phyloP scores from a whole-genome alignment of 1,140 invertebrate species.

The Halesus radiatus region DNA sequence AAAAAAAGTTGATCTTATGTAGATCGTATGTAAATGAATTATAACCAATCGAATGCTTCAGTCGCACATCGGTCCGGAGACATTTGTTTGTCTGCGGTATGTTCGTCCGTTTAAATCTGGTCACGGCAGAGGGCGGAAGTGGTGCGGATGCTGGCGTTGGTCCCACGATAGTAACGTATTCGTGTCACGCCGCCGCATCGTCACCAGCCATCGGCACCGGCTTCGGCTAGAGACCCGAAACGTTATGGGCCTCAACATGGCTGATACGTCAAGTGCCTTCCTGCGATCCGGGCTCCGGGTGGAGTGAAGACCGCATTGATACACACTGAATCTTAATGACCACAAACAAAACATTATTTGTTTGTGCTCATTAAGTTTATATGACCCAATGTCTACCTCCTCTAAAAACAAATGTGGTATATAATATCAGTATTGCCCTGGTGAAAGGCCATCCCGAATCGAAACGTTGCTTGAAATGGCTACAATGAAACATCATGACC shows the following conservation, averaged over 20 bases:
- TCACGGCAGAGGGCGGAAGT: constrained; percentile 14
- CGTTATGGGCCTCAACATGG: neutral
- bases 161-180: constrained; percentile 8
- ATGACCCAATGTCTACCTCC: no score
- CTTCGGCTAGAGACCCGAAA: constrained; percentile 1
- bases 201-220: neutral
- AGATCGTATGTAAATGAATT: no score
- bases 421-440: no score
- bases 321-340: no score
- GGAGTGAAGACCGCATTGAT: no score
- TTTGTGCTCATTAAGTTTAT: no score
- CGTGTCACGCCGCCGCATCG: constrained; percentile 14
- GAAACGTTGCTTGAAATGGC: no score
- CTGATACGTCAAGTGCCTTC: constrained; percentile 3
- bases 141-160: constrained; percentile 9
- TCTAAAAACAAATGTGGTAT: no score
- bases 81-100: neutral
- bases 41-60: neutral
- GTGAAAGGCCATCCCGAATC: no score
- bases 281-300: neutral
- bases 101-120: constrained; percentile 13
- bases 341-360: no score
- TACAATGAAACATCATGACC: no score
- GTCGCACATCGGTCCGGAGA: neutral
- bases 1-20: no score